A percentile compares a stretch with the other conserved stretches of the same genome.
Evolutionary conservation across 2,888 invertebrate genomes (phyloP).

Genomic region (Hartigia nigra): DNA sequence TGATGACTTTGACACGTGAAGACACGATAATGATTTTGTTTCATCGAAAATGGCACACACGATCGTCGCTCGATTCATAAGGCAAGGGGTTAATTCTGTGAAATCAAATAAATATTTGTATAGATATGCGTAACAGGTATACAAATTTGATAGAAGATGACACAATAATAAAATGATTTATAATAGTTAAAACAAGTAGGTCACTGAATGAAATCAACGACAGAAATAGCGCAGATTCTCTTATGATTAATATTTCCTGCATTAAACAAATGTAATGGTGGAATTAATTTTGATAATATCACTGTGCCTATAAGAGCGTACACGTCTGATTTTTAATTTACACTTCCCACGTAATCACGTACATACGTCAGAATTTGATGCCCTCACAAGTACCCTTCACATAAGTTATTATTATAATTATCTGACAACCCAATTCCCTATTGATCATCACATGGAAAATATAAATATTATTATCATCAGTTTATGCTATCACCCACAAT

Average conservation of each 20-base stretch:
- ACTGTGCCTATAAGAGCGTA: neutral
- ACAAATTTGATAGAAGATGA: neutral
- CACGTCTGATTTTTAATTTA: neutral
- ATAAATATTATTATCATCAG: neutral
- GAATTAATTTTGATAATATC: neutral
- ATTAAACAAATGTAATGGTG: neutral
- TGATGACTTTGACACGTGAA: too few relatives aligned
- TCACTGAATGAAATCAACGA: neutral
- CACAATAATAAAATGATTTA: neutral
- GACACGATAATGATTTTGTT: too few relatives aligned
- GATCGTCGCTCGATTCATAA: too few relatives aligned
- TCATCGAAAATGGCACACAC: too few relatives aligned
- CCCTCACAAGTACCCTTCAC: neutral
- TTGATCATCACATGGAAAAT: neutral
- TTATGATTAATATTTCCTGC: neutral
- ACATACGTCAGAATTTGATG: neutral
- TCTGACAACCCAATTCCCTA: neutral
- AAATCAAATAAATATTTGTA: constrained; percentile 19
- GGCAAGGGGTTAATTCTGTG: constrained; percentile 15
- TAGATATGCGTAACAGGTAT: neutral
- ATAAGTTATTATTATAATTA: neutral
- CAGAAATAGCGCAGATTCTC: neutral
- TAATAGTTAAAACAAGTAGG: neutral
- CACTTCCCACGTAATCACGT: neutral
- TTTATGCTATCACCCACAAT: neutral